Conservation (phyloP, 2,113 vertebrate species). For the Urocolius indicus region DNA sequence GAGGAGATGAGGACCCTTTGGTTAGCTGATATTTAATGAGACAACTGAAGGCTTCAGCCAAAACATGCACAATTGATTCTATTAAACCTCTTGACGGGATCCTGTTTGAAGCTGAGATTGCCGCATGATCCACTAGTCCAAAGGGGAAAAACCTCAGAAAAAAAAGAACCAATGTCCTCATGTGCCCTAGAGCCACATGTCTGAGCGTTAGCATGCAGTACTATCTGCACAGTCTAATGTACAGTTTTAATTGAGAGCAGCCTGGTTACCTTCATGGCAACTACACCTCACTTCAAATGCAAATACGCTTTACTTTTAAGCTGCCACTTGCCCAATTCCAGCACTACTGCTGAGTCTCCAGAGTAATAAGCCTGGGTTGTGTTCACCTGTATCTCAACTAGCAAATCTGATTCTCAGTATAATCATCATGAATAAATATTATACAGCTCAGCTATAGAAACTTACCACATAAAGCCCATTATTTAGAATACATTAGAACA, state of each 20-base stretch:
- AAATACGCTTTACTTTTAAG: background rate
- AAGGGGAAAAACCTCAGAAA: background rate
- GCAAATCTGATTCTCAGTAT: background rate
- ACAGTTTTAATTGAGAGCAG: rapidly evolving
- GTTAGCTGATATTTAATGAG: background rate
- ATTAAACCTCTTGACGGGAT: background rate
- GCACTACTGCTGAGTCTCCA: background rate
- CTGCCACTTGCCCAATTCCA: background rate
- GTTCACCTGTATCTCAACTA: background rate
- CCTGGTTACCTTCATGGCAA: background rate
- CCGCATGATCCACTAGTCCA: background rate
- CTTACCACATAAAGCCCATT: background rate
- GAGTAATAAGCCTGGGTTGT: background rate
- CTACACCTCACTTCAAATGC: background rate
- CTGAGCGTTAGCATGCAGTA: rapidly evolving
- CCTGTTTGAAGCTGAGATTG: background rate
- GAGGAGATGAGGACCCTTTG: background rate
- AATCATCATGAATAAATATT: background rate
- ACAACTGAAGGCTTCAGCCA: background rate
- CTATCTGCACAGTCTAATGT: rapidly evolving
- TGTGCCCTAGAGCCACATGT: rapidly evolving
- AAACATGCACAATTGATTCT: background rate
- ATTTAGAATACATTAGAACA: background rate
- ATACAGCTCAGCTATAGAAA: background rate
- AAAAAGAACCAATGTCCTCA: background rate